These are phyloP conservation scores for Graphium colonna DNA, from an alignment of 2,888 invertebrate genomes.

Conservation along the genomic window DNA sequence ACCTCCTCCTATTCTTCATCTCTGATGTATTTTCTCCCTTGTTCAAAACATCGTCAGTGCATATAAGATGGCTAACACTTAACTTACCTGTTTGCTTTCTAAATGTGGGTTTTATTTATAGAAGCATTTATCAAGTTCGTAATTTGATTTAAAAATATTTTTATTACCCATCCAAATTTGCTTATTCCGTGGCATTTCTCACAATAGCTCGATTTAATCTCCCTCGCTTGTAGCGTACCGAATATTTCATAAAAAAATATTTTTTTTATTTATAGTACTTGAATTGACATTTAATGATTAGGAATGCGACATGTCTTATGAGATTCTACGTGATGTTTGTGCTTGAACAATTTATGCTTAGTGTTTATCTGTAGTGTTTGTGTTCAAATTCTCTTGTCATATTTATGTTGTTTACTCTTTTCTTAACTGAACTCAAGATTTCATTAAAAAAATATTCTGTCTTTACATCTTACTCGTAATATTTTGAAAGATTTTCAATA, in stretches of 20 bases:
- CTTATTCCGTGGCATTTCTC: slow-evolving; percentile 32
- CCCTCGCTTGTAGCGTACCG: slow-evolving; percentile 55
- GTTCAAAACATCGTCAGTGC: too few relatives aligned
- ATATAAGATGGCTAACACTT: too few relatives aligned
- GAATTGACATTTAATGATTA: slow-evolving; percentile 72
- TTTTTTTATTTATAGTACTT: slow-evolving; percentile 54
- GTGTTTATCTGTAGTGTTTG: not conserved
- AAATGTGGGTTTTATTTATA: too few relatives aligned
- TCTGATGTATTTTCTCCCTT: too few relatives aligned
- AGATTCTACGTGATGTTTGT: slow-evolving; percentile 32
- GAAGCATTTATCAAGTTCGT: too few relatives aligned
- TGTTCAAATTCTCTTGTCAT: not conserved
- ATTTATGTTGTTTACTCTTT: too few relatives aligned
- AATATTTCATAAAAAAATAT: slow-evolving; percentile 70
- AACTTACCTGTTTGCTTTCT: too few relatives aligned
- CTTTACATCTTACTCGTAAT: too few relatives aligned
- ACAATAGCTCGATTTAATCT: slow-evolving; percentile 59
- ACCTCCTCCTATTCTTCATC: too few relatives aligned
- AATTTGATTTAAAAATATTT: too few relatives aligned
- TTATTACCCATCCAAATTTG: slow-evolving; percentile 7
- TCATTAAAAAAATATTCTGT: not conserved
- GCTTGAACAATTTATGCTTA: slow-evolving; percentile 16
- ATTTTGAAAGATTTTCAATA: too few relatives aligned
- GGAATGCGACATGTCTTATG: slow-evolving; percentile 34
- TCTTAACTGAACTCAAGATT: too few relatives aligned